phyloP scores from a whole-genome alignment of 1,140 invertebrate genomes.

The Drosophila lini region DNA sequence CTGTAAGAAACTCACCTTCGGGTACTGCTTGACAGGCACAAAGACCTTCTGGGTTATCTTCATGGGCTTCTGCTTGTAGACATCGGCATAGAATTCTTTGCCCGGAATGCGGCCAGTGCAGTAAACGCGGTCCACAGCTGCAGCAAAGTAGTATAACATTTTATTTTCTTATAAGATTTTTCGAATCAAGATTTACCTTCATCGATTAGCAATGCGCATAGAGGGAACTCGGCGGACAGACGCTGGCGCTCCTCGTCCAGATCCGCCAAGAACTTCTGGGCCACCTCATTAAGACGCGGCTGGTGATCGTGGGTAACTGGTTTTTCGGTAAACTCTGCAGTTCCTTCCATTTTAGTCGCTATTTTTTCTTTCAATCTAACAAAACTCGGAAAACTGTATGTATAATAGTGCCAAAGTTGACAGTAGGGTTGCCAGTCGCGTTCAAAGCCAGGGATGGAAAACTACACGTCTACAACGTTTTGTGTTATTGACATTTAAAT shows the following conservation, averaged over 20 bases:
- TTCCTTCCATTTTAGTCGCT: constrained; percentile 48
- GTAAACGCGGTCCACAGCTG: constrained; percentile 74
- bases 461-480: not conserved
- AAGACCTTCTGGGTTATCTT: constrained; percentile 92
- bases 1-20: constrained; percentile 87
- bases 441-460: not conserved
- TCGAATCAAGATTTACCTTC: constrained; percentile 49
- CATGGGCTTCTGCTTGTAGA: constrained; percentile 88
- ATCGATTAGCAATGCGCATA: constrained; percentile 68
- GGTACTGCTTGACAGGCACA: constrained; percentile 92
- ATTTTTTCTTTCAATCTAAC: not conserved
- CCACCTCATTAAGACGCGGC: constrained; percentile 75
- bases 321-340: constrained; percentile 60
- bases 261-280: constrained; percentile 75
- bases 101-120: constrained; percentile 78
- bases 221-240: constrained; percentile 64
- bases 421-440: not conserved
- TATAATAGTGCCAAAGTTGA: constrained; percentile 46
- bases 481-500: not conserved
- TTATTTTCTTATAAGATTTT: not conserved
- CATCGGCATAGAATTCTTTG: constrained; percentile 78
- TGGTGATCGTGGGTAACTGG: constrained; percentile 61
- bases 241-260: constrained; percentile 74
- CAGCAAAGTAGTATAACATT: not conserved
- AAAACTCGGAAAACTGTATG: constrained; percentile 49